Evolutionary conservation across 1,140 invertebrate genomes (phyloP), one percentile per base, ranked within the genome.

Genomic region (Melipona quadrifasciata): DNA sequence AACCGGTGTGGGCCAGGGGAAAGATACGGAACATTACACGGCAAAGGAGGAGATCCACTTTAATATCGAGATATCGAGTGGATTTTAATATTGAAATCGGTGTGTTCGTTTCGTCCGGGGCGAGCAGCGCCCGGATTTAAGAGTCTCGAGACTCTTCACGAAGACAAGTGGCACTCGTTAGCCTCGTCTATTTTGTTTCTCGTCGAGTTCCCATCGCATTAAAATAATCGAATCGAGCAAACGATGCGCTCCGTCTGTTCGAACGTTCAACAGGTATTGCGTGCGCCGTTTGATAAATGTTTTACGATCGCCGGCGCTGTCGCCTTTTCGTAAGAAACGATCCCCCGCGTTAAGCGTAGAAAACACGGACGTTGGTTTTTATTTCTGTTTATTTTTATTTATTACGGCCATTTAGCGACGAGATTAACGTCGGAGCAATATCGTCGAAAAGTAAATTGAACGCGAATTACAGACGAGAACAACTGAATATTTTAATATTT

Each of bases 241-340:
- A 73, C 47, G 39, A 47, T 72, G 24, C 34, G 19, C 5, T 12
- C 8, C 19, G 19, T 61, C 11, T 24, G 27, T 53, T 27, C 21
- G 27, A 47, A 80, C 16, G 24, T 81, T 81, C 80, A 74, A 81
- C 80, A 81, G 80, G 80, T 81, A 81, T 58, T n/a, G 31, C 47
- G 47, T 39, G 24, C n/a, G n/a, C 11, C 17, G 17, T n/a, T 24
- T 55, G 27, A 24, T 53, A 27, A 74, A 74, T 55, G 53, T 34
- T 74, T 55, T 74, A 57, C 17, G 51, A 57, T 34, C 19, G 10
- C 19, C 31, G 0, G n/a, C 4, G 12, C 1, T 14, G 19, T 14
- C 67, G 31, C 19, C 11, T 24, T n/a, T 71, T n/a, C 1, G 24
- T 51, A 47, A 68, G 67, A 39, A 24, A 39, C 12, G 11, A 1